A percentile compares a stretch with the other conserved stretches of the same genome.
Evolutionary conservation across 2,888 invertebrate species (phyloP).

Genomic region (Harpalus rubripes): DNA sequence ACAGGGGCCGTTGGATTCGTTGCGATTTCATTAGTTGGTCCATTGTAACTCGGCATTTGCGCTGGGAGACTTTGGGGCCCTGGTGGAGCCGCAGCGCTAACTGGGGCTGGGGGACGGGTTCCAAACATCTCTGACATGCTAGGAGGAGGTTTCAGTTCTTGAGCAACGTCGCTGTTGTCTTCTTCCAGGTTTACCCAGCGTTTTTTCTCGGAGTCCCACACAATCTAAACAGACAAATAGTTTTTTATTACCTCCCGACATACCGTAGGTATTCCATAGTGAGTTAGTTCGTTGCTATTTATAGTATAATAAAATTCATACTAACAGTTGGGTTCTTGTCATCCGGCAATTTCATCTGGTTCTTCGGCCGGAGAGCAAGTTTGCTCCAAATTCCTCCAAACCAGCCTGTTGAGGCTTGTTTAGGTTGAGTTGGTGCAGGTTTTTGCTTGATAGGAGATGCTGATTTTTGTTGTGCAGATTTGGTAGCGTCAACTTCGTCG

Average conservation of each 20-base stretch:
- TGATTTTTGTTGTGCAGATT: not conserved
- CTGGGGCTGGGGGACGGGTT: slow-evolving; percentile 67
- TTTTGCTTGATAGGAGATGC: slow-evolving; percentile 68
- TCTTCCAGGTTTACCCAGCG: slow-evolving; percentile 92
- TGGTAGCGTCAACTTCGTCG: slow-evolving; percentile 71
- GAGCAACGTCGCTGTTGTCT: slow-evolving; percentile 80
- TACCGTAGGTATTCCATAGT: too few species aligned
- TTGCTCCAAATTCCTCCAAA: slow-evolving; percentile 93
- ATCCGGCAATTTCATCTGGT: slow-evolving; percentile 97
- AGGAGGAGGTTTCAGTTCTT: slow-evolving; percentile 84
- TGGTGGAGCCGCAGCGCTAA: slow-evolving; percentile 63
- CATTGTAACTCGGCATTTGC: slow-evolving; percentile 46
- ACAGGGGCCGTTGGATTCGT: slow-evolving; percentile 1
- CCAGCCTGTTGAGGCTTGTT: slow-evolving; percentile 82
- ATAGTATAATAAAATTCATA: slow-evolving; percentile 68
- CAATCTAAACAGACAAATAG: slow-evolving; percentile 84
- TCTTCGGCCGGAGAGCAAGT: slow-evolving; percentile 89
- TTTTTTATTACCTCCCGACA: not conserved
- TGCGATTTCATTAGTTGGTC: slow-evolving; percentile 45
- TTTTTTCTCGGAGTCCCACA: slow-evolving; percentile 94
- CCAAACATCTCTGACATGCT: slow-evolving; percentile 82
- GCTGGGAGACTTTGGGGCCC: slow-evolving; percentile 37
- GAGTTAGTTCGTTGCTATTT: too few species aligned
- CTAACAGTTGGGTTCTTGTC: slow-evolving; percentile 94
- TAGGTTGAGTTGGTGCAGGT: slow-evolving; percentile 69